Percentiles rank a stretch among this genome's conserved stretches.
These are phyloP conservation scores for Eubasilissa regina DNA, from an alignment of 1,140 invertebrate genomes.

Conservation along the genomic window DNA sequence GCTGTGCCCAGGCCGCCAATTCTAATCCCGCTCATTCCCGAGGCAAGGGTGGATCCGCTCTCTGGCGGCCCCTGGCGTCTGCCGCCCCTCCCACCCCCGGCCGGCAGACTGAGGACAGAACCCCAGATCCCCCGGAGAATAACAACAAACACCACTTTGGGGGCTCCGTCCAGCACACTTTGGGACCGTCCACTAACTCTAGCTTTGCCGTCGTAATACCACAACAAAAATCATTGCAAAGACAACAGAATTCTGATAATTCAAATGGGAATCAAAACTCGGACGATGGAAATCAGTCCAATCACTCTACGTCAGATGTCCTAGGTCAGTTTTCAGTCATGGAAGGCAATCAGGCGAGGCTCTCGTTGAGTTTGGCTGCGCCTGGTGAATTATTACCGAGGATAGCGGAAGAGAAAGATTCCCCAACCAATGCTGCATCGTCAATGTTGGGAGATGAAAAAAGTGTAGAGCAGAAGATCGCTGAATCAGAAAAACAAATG, in stretches of 20 bases:
- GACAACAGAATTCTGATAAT: constrained; percentile 49
- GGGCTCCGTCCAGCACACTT: constrained; percentile 60
- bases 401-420: constrained; percentile 89
- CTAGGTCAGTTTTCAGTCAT: constrained; percentile 49
- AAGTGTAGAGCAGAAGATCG: constrained; percentile 51
- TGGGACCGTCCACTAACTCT: constrained; percentile 56
- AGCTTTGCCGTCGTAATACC: constrained; percentile 58
- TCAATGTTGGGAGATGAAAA: constrained; percentile 44
- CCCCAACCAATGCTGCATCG: constrained; percentile 77
- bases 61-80: constrained; percentile 62
- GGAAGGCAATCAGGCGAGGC: constrained; percentile 51
- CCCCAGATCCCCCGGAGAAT: constrained; percentile 64
- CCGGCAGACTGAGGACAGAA: constrained; percentile 57
- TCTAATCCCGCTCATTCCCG: constrained; percentile 65
- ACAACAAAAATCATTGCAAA: constrained; percentile 52
- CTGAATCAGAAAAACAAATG: constrained; percentile 52
- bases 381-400: constrained; percentile 76
- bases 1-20: constrained; percentile 72
- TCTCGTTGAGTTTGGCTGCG: constrained; percentile 67
- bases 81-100: constrained; percentile 65
- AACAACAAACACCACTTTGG: constrained; percentile 61
- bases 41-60: constrained; percentile 63
- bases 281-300: constrained; percentile 55
- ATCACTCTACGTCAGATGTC: constrained; percentile 43
- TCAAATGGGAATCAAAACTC: constrained; percentile 20